Conservation (phyloP, 2,888 invertebrate genomes). For the Parnassius glacialis region DNA sequence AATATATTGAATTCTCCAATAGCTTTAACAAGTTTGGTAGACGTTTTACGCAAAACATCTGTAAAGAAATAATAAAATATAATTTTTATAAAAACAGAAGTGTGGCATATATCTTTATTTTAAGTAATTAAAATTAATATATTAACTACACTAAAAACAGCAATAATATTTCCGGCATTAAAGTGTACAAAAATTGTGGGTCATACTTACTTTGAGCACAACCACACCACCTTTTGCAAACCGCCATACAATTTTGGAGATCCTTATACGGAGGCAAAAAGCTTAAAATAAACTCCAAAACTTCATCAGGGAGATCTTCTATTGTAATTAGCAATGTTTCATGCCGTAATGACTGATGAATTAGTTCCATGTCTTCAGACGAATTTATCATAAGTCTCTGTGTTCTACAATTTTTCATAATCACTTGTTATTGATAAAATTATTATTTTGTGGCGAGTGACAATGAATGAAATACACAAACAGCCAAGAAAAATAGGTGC, state of each 20-base stretch:
- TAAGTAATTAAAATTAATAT: background rate
- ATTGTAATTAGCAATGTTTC: slow-evolving; percentile 59
- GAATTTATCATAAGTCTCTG: slow-evolving; percentile 5
- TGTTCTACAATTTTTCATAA: slow-evolving; percentile 2
- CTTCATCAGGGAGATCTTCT: slow-evolving; percentile 94
- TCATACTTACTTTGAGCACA: slow-evolving; percentile 89
- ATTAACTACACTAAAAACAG: background rate
- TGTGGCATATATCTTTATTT: too few relatives aligned
- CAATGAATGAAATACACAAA: slow-evolving; percentile 2
- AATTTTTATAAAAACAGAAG: background rate
- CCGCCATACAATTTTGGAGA: slow-evolving; percentile 91
- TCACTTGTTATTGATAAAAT: slow-evolving; percentile 6
- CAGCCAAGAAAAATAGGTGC: slow-evolving; percentile 12
- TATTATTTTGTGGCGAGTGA: background rate
- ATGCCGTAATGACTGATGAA: slow-evolving; percentile 52
- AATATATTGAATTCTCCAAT: slow-evolving; percentile 87
- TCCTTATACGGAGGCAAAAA: slow-evolving; percentile 95
- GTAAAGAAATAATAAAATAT: slow-evolving; percentile 44
- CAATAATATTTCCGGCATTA: background rate
- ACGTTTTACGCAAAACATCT: slow-evolving; percentile 90
- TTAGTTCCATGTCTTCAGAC: slow-evolving; percentile 50
- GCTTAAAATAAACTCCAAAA: slow-evolving; percentile 94
- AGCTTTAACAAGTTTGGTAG: slow-evolving; percentile 88
- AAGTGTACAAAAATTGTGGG: slow-evolving; percentile 3
- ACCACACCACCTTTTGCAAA: slow-evolving; percentile 92